These are phyloP conservation scores for Psilanteris sp. DNA, from an alignment of 1,140 invertebrate species.

Conservation along the genomic window DNA sequence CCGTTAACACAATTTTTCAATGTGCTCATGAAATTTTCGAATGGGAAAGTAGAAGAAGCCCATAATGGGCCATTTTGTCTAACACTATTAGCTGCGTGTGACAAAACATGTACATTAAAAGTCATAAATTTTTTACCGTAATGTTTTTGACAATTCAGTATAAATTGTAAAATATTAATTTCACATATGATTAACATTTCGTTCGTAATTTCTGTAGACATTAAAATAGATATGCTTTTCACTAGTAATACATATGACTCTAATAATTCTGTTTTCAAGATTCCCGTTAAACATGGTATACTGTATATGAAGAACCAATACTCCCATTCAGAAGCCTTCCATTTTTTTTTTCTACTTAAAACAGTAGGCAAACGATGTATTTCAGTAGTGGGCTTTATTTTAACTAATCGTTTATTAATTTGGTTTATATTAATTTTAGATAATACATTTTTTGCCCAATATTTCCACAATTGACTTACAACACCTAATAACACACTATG, in stretches of 20 bases:
- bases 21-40: slow-evolving; percentile 35
- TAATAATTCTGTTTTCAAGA: slow-evolving; percentile 39
- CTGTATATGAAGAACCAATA: slow-evolving; percentile 58
- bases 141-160: slow-evolving; percentile 32
- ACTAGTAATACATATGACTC: slow-evolving; percentile 35
- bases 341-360: slow-evolving; percentile 20
- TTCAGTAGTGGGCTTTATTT: slow-evolving; percentile 32
- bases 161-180: slow-evolving; percentile 41
- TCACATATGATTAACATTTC: slow-evolving; percentile 33
- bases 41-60: slow-evolving; percentile 44
- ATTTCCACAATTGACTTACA: slow-evolving; percentile 13
- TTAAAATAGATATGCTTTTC: slow-evolving; percentile 19
- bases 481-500: slow-evolving; percentile 34
- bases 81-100: slow-evolving; percentile 14
- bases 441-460: background rate
- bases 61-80: slow-evolving; percentile 36
- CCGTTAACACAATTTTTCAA: slow-evolving; percentile 29
- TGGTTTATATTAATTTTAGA: background rate
- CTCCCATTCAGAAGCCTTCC: slow-evolving; percentile 42
- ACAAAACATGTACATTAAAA: slow-evolving; percentile 49
- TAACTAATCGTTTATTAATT: slow-evolving; percentile 13
- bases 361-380: slow-evolving; percentile 35
- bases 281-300: slow-evolving; percentile 47
- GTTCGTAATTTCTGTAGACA: slow-evolving; percentile 26
- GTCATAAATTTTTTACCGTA: slow-evolving; percentile 43